A percentile compares a stretch with the other conserved stretches of the same genome.
Conservation (phyloP, 2,113 vertebrate species). For the Campylomormyrus tamandua region DNA sequence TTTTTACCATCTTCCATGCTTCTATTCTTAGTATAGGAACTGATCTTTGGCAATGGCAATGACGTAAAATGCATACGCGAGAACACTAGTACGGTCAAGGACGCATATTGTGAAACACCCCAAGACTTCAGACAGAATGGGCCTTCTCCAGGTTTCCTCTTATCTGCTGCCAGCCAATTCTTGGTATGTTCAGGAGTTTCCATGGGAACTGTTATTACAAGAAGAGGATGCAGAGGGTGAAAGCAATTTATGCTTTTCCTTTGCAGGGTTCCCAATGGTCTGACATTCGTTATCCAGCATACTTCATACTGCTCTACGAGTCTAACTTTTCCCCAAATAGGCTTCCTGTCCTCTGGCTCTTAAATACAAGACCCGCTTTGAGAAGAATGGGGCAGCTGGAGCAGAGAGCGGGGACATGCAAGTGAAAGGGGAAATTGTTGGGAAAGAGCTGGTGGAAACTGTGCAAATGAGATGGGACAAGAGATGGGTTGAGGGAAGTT, state of each 20-base stretch:
- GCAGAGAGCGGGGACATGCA: slow-evolving; percentile 27
- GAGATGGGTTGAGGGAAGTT: slow-evolving; percentile 45
- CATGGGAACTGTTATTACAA: slow-evolving; percentile 10
- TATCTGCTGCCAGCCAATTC: slow-evolving; percentile 5
- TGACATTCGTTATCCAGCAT: slow-evolving; percentile 27
- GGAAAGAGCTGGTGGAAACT: slow-evolving; percentile 58
- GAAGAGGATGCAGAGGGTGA: neutral
- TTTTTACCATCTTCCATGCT: neutral
- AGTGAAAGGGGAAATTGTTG: slow-evolving; percentile 60
- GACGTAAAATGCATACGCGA: neutral
- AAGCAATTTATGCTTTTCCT: slow-evolving; percentile 11
- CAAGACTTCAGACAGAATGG: neutral
- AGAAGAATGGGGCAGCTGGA: slow-evolving; percentile 52
- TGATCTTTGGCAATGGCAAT: neutral
- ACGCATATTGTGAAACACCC: neutral
- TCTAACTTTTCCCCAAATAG: slow-evolving; percentile 47
- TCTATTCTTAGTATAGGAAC: neutral
- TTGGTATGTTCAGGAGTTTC: neutral
- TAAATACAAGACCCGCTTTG: slow-evolving; percentile 60
- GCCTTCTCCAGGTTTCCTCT: slow-evolving; percentile 6
- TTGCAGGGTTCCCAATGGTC: neutral
- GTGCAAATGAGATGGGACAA: slow-evolving; percentile 61
- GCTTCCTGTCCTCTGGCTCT: slow-evolving; percentile 52
- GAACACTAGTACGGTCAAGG: neutral
- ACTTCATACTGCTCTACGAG: slow-evolving; percentile 33